Evolutionary conservation across 2,888 invertebrate genomes (phyloP).

Genomic region (Caenorhabditis sp.): DNA sequence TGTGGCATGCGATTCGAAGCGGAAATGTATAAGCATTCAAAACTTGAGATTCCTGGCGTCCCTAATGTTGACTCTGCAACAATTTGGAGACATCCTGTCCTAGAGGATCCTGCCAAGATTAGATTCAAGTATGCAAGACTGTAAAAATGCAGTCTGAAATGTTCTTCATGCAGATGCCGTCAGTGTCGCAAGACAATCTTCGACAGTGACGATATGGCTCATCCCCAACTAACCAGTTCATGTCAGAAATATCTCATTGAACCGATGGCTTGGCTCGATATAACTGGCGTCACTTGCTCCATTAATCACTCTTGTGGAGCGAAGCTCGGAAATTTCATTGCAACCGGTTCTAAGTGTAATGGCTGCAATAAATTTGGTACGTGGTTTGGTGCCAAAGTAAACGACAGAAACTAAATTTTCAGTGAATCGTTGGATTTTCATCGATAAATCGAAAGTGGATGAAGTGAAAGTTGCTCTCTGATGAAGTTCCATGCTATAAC

Average conservation of each 20-base stretch:
- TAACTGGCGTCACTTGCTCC: background rate
- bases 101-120: constrained; percentile 8
- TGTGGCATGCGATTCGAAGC: constrained; percentile 10
- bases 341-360: constrained; percentile 34
- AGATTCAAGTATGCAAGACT: constrained; percentile 38
- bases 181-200: constrained; percentile 52
- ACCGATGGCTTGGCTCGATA: constrained; percentile 56
- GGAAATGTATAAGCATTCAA: constrained; percentile 18
- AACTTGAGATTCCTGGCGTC: background rate
- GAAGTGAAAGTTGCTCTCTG: constrained; percentile 5
- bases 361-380: constrained; percentile 39
- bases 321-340: constrained; percentile 47
- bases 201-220: constrained; percentile 30
- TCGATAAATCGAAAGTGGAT: constrained; percentile 53
- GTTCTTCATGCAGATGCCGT: constrained; percentile 37
- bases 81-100: constrained; percentile 33
- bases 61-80: constrained; percentile 6
- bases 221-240: background rate
- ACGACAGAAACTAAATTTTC: background rate
- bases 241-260: constrained; percentile 48
- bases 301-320: constrained; percentile 56
- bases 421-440: constrained; percentile 41
- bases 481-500: background rate
- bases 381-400: background rate
- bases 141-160: background rate